A percentile compares a stretch with the other conserved stretches of the same genome.
Evolutionary conservation across 2,113 vertebrate species (phyloP).

Genomic region (Python bivittatus): DNA sequence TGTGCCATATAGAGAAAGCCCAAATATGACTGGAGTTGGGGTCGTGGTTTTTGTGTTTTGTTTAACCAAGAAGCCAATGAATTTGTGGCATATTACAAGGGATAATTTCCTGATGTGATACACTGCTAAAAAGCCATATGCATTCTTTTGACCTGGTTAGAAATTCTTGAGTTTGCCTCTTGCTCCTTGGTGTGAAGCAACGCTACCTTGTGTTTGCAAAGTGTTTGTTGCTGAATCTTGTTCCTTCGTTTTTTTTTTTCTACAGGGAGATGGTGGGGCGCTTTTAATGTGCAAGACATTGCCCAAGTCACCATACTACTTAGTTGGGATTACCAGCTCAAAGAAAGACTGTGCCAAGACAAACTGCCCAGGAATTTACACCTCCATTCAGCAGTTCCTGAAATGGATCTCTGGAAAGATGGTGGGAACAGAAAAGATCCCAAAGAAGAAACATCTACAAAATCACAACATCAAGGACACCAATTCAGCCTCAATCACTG

Average conservation of each 20-base stretch:
- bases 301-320: conserved; percentile 61
- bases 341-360: conserved; percentile 71
- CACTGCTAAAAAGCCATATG: no score
- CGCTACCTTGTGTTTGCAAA: not conserved
- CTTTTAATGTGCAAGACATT: conserved; percentile 78
- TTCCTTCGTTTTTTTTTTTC: not conserved
- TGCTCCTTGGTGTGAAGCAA: no score
- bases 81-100: no score
- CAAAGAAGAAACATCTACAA: no score
- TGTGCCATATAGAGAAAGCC: not conserved
- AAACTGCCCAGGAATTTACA: conserved; percentile 72
- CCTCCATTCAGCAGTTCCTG: conserved; percentile 63
- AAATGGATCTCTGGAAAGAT: conserved; percentile 66
- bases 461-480: no score
- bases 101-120: no score
- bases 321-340: conserved; percentile 76
- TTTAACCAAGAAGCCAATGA: no score
- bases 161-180: no score
- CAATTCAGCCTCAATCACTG: not conserved
- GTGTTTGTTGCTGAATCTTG: not conserved
- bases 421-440: not conserved
- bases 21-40: no score
- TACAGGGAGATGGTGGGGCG: conserved; percentile 78
- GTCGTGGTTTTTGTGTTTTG: no score
- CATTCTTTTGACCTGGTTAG: no score